A percentile compares a stretch with the other conserved stretches of the same genome.
These are phyloP conservation scores for Semicossyphus pulcher DNA, from an alignment of 2,113 vertebrate species.

Conservation along the genomic window DNA sequence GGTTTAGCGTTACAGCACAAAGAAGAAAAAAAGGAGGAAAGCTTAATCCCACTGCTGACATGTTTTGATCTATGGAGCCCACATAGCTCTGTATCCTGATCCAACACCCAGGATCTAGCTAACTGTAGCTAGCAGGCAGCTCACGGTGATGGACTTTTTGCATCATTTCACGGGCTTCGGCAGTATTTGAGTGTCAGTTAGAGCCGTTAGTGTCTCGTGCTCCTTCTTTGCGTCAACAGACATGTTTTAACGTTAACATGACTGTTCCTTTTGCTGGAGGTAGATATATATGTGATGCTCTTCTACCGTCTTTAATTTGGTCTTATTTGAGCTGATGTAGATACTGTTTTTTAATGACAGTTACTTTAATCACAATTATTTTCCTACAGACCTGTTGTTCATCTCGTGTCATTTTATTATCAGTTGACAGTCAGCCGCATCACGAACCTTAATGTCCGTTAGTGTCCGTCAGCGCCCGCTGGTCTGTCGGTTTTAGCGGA, in stretches of 20 bases:
- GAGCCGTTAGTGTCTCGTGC: too few species aligned
- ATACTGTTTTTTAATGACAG: not conserved
- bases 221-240: not conserved
- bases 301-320: not conserved
- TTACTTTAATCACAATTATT: not conserved
- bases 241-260: not conserved
- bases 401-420: not conserved
- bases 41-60: slow-evolving; percentile 14
- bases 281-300: not conserved
- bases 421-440: not conserved
- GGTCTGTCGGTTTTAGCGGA: too few species aligned
- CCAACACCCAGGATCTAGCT: slow-evolving; percentile 44
- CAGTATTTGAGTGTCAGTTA: not conserved
- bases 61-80: slow-evolving; percentile 46
- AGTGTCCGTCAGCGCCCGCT: not conserved
- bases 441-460: not conserved
- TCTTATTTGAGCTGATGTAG: not conserved
- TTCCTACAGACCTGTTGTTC: not conserved
- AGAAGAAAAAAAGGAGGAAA: not conserved
- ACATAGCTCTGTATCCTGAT: slow-evolving; percentile 2
- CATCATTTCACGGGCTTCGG: slow-evolving; percentile 6
- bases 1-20: not conserved
- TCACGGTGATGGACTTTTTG: slow-evolving; percentile 26
- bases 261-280: not conserved
- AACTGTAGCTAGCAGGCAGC: slow-evolving; percentile 52